Evolutionary conservation across 2,113 vertebrate genomes (phyloP), one percentile per base, ranked within the genome.

Genomic region (Coturnix japonica): DNA sequence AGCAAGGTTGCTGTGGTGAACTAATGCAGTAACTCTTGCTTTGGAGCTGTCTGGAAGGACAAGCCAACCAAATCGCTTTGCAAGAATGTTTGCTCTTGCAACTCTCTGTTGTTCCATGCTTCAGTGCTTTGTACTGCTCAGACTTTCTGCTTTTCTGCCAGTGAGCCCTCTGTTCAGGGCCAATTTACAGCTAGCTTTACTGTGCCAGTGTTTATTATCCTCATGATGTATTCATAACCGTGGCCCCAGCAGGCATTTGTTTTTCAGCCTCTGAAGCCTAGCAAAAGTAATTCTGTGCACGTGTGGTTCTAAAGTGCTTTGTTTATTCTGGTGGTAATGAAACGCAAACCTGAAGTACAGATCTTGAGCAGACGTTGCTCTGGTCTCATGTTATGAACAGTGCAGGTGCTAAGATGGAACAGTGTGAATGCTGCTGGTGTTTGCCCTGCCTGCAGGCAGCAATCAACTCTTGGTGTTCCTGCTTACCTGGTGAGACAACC

Each of bases 401-500:
- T 21, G 15, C 51, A 10, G 30, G 57, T 15, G 35, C 25, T 5
- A 41, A 35, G 30, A 19, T 22, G 17, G 44, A 75, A 31, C 0
- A 0, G 17, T 23, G n/a, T 33, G 28, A 49, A 9, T 5, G 37
- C 9, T 35, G 23, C 61, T 25, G 8, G 5, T 17, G 23, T n/a
- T 54, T 12, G 9, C 11, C 21, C 30, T 25, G 26, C 18, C 30
- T 56, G 54, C 54, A 54, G 26, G 35, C 49, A 21, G 51, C 49
- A 54, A 39, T 19, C 11, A 39, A 25, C 31, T 66, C 31, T 23
- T 23, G 22, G 39, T 6, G 3, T 26, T 28, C 11, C 19, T 66
- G 54, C 15, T 7, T 15, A 37, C 19, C 19, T 7, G 8, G 4
- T 0, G 5, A 21, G 60, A 39, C 54, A 47, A 21, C 43, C 1